phyloP scores from a whole-genome alignment of 2,113 vertebrate genomes.

The Bubo blakistoni region DNA sequence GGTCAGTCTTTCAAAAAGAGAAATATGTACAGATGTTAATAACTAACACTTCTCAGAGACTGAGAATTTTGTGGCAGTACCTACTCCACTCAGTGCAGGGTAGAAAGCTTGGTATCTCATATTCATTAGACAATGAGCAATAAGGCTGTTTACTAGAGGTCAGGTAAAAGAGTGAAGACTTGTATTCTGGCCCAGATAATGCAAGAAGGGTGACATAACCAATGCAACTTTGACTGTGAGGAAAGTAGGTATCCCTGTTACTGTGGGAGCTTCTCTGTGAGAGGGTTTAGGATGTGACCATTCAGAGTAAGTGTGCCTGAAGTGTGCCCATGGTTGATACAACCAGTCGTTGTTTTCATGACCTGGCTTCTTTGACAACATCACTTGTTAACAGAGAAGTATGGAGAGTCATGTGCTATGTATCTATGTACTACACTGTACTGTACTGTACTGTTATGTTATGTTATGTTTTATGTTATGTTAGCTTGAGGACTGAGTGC shows the following conservation, averaged over 20 bases:
- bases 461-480: neutral
- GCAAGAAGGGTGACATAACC: neutral
- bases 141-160: neutral
- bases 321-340: neutral
- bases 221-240: neutral
- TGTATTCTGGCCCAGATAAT: neutral
- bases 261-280: neutral
- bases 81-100: neutral
- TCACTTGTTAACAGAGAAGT: neutral
- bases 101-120: neutral
- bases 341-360: fast-evolving
- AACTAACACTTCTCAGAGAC: neutral
- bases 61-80: neutral
- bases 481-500: neutral
- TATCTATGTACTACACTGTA: neutral
- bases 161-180: neutral
- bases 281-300: neutral
- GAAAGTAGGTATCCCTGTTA: neutral
- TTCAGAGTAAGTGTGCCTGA: neutral
- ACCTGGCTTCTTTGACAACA: neutral
- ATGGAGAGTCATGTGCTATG: neutral
- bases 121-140: neutral
- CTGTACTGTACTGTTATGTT: too few relatives aligned
- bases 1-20: neutral
- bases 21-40: neutral